Base-by-base conservation (phyloP, 2,113 vertebrate genomes). In the Bubalus kerabau region DNA sequence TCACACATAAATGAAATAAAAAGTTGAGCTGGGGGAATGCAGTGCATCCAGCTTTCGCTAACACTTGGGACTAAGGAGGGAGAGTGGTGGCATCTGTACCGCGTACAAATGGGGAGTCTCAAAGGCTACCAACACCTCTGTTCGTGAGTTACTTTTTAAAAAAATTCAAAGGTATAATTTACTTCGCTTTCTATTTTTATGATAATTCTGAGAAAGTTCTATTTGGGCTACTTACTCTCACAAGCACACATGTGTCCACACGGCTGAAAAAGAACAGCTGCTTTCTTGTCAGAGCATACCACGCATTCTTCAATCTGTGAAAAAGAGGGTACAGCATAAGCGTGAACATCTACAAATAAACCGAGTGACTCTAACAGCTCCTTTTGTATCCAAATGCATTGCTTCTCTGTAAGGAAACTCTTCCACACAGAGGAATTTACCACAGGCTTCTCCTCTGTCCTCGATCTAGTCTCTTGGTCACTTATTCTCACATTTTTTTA, bases 231-330 rank as follows among this genome's bases (percentile, higher is more conserved):
- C 99, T 99, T 99, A 99, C 99, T 99, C 98, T 99, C 99, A 99
- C 99, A 99, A 98, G 99, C 99, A 98, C 99, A 99, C 99, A 99
- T 99, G 98, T 99, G 99, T 96, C 99, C 99, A 94, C 99, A 99
- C 95, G 99, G 99, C 97, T 99, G 99, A 98, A 99, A 99, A 95
- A 99, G 99, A 57, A 99, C 99, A 30, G 99, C 99, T 97, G 99
- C 99, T 98, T 99, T 99, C 99, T 99, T 99, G 98, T 99, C 99
- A 43, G 99, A 99, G 98, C 99, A 99, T 6, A 99, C 99, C 19
- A 99, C 99, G 64, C 99, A 99, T 99, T 99, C 99, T 98, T 99
- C 99, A 74, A 99, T 99, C 99, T 99, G 98, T 2, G 78, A 91
- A 93, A 24, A 56, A 91, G 78, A 80, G 81, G 81, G 10, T 36